Evolutionary conservation across 1,140 invertebrate species (phyloP), one percentile per base, ranked within the genome.

Genomic region (Triops cancriformis): DNA sequence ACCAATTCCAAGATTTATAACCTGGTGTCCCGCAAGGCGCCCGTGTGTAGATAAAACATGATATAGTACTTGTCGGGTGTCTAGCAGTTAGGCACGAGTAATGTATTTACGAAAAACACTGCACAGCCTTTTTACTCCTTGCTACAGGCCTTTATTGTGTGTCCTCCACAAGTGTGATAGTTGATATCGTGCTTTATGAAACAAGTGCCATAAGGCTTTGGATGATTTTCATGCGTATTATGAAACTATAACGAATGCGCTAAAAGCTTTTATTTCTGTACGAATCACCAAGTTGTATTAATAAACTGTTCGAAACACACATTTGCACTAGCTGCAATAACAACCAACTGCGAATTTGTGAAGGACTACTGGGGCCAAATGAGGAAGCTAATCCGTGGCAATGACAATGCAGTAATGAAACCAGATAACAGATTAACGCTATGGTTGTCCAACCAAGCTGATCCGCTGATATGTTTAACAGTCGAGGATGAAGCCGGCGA

Each of bases 371-470:
- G 43, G 26, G 75, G 75, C 90, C 90, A 93, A 72, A 90, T 84
- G 76, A 86, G 82, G 81, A 90, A 89, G 10, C 91, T 91, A 73
- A 95, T 82, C 80, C 88, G 86, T 5, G 94, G 94, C 76, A 92
- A 87, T 9, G 91, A 83, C 7, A 95, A 82, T 11, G 90, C 92
- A 79, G 91, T 93, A 1, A 92, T 84, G 64, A 96, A 88, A 77
- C 89, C 92, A 0, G 93, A 92, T 74, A 96, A 85, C 23, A 97
- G 86, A 85, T 97, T 97, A 0, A 97, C 93, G 84, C 92, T 91
- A 82, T 96, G 93, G 84, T 97, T 97, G 83, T 96, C 94, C n/a
- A 97, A 84, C 73, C 96, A 84, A 80, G 89, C 87, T 78, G 87
- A 84, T 27, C 95, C 95, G 82, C 90, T 89, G 75, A 97, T 93